Evolutionary conservation across 2,888 invertebrate genomes (phyloP), one percentile per base, ranked within the genome.

Genomic region (Athalia cordata): DNA sequence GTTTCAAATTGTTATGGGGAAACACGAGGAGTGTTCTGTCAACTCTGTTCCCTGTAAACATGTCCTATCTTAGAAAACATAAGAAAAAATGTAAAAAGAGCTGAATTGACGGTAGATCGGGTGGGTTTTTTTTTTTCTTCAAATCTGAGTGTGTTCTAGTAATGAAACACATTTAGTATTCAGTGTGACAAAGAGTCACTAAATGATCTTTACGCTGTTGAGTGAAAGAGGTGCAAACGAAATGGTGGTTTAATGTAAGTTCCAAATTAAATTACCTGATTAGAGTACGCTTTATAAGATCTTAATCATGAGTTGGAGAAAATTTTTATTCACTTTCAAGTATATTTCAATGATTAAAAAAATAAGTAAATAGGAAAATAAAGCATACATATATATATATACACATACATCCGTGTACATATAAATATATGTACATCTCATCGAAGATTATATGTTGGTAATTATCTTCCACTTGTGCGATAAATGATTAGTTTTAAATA

Each of bases 1-100:
- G 88, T 86, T 89, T 88, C 81, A 86, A 86, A 83, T 84, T 87
- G 79, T 75, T 75, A 52, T 87, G 88, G 88, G 83, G 84, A 81
- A 86, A 82, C 83, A 86, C 85, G 81, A 86, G 87, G 83, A 87
- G 85, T 78, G 86, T 86, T 80, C 83, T 88, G 76, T 85, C 87
- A 77, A 85, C 85, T 82, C 84, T 87, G 75, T 86, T 88, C 81
- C 85, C 83, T 78, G 83, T 83, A 78, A 87, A 86, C 77, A 84
- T 85, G 59, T 85, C 85, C 78, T 84, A 86, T 81, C 81, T 86
- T 79, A 85, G 85, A 83, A 87, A 85, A 80, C 86, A 86, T 82
- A 84, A 84, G 81, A 87, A 29, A 29, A 29, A 84, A 81, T 83
- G 85, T 81, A 88, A 87, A 78, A 86, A 86, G 80, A 86, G 85